A percentile compares a stretch with the other conserved stretches of the same genome.
Evolutionary conservation across 2,113 vertebrate genomes (phyloP).

Genomic region (Lepidothrix coronata): DNA sequence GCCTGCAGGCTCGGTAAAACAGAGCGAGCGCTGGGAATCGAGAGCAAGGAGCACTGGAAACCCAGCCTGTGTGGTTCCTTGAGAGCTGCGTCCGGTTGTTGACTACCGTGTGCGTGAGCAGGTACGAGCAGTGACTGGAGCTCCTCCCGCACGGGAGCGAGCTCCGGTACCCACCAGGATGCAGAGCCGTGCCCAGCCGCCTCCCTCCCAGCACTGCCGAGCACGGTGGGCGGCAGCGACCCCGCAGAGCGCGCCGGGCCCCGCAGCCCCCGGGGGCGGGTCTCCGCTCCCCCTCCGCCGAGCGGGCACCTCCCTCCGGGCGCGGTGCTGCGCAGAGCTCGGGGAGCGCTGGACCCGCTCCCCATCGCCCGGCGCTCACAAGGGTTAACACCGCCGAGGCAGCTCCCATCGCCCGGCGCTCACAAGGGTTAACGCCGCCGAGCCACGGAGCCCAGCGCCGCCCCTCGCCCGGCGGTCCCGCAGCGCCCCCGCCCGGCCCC

Average conservation of each 20-base stretch:
- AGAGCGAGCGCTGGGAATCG: neutral
- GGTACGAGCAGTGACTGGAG: accelerated
- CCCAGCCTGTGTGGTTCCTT: neutral
- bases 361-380: neutral
- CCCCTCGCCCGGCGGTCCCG: neutral
- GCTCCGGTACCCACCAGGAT: accelerated
- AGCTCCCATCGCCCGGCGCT: neutral
- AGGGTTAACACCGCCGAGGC: neutral
- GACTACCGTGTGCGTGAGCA: accelerated
- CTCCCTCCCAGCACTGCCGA: accelerated
- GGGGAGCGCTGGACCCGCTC: neutral
- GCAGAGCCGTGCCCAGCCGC: neutral
- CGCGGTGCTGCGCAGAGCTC: neutral
- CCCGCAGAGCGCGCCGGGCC: neutral
- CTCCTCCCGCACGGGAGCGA: neutral
- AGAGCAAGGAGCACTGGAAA: neutral
- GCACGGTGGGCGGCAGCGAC: accelerated
- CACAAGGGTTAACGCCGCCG: too few relatives aligned
- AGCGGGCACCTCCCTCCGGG: too few relatives aligned
- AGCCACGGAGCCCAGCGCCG: neutral
- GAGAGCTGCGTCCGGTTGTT: accelerated
- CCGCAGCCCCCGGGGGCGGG: too few relatives aligned
- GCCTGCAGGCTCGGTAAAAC: neutral
- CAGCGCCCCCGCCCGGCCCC: neutral
- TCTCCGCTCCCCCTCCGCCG: neutral